Base-by-base conservation (phyloP, 1,140 invertebrate species). In the Argopecten irradians region DNA sequence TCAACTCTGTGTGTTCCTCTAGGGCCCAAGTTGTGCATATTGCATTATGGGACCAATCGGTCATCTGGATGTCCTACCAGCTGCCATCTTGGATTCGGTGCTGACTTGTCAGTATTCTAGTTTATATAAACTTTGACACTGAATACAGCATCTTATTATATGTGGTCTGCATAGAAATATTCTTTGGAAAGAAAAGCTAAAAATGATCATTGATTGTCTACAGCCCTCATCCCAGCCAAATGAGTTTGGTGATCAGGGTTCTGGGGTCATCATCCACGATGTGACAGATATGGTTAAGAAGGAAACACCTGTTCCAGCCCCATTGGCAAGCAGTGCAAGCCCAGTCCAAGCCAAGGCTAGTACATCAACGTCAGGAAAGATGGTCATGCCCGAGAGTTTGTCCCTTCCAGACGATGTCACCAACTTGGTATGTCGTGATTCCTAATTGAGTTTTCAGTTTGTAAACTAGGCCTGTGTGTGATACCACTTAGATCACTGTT, bases 191-290 rank as follows among this genome's bases (percentile, higher is more conserved):
- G 82, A 88, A 2, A 86, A 84, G 33, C 87, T 89, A 43, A 84
- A 35, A 22, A 9, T 83, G 28, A 33, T 71, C n/a, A 43, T 41
- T 3, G 9, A n/a, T 22, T n/a, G 32, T 36, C 36, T 36, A 11
- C 32, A 82, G 83, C 32, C 55, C 3, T 34, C 39, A 22, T 41
- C 83, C 16, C 83, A 43, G 28, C 35, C 55, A 71, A 82, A 89
- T n/a, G 89, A 86, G 86, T 87, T 83, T 82, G 32, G 7, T n/a
- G 33, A 43, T 14, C 32, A 22, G 35, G 28, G 86, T 16, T 84
- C 16, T n/a, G 82, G 84, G 41, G n/a, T 87, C 43, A 85, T 88
- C 71, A 88, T 86, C 87, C 88, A 85, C 43, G 86, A 90, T 85
- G 85, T 90, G 32, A 90, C 34, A 84, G 87, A 90, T 22, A 71